A percentile compares a stretch with the other conserved stretches of the same genome.
phyloP scores from a whole-genome alignment of 1,140 invertebrate species.

The Muscidifurax raptorellus region DNA sequence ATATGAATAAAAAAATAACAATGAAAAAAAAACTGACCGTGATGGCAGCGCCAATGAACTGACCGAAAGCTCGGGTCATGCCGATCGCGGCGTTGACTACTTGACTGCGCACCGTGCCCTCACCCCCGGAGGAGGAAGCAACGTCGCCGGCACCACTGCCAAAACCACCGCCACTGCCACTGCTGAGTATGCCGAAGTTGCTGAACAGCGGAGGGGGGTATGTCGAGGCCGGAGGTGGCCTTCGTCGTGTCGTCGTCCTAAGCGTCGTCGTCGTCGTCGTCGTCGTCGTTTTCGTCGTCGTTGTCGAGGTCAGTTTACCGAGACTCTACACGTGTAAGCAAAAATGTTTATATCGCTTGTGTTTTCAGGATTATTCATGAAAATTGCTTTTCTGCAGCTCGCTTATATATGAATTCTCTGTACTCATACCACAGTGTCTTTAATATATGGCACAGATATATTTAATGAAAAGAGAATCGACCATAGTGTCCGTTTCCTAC shows the following conservation, averaged over 20 bases:
- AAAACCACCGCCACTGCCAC: conserved; percentile 36
- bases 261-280: conserved; percentile 53
- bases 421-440: background rate
- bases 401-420: background rate
- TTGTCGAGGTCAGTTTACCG: conserved; percentile 18
- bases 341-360: background rate
- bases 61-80: conserved; percentile 83
- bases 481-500: too few relatives aligned
- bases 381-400: background rate
- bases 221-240: conserved; percentile 62
- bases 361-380: background rate
- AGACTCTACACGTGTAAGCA: conserved; percentile 51
- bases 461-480: background rate
- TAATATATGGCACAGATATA: background rate
- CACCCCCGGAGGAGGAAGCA: conserved; percentile 40
- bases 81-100: conserved; percentile 83
- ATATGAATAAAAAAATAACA: conserved; percentile 31
- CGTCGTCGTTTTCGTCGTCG: conserved; percentile 45
- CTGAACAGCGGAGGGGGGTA: conserved; percentile 72
- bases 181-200: conserved; percentile 58
- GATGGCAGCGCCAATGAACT: conserved; percentile 84
- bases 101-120: conserved; percentile 76
- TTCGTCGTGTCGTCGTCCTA: conserved; percentile 53
- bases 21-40: conserved; percentile 75
- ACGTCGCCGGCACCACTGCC: conserved; percentile 21